phyloP scores from a whole-genome alignment of 2,797 vertebrate species.

The Melanitta fusca region DNA sequence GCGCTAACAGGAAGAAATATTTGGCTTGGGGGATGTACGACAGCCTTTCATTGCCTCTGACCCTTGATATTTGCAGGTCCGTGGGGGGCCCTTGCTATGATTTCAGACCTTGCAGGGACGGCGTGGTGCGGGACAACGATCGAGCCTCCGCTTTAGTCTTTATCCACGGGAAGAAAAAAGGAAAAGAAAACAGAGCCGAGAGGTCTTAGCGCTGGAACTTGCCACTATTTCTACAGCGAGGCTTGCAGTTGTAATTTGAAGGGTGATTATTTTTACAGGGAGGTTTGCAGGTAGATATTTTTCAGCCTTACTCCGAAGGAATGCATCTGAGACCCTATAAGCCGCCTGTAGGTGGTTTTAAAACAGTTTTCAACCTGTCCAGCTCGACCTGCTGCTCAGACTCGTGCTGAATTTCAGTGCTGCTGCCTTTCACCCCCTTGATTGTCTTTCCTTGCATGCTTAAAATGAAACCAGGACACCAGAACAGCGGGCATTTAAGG shows the following conservation, averaged over 20 bases:
- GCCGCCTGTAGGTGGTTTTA: neutral
- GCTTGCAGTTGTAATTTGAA: too few species aligned
- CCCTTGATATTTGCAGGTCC: constrained; percentile 39
- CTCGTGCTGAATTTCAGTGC: neutral
- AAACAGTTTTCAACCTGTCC: neutral
- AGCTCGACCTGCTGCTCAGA: neutral
- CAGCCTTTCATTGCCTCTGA: constrained; percentile 12
- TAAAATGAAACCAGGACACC: neutral
- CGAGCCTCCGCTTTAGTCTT: neutral
- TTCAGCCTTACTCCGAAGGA: neutral
- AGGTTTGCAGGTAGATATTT: too few species aligned
- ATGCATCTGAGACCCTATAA: too few species aligned
- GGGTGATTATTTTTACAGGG: too few species aligned
- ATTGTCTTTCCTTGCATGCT: neutral
- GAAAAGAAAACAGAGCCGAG: neutral
- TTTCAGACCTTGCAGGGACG: neutral
- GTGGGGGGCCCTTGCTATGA: neutral
- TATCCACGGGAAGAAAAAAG: fast-evolving
- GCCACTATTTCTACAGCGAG: neutral
- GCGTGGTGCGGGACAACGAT: fast-evolving
- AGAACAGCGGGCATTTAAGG: neutral
- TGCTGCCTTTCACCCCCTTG: neutral
- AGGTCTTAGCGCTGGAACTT: neutral
- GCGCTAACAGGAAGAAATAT: neutral
- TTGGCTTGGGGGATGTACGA: constrained; percentile 25